Evolutionary conservation across 2,797 vertebrate species (phyloP).

Genomic region (Rhincodon typus): DNA sequence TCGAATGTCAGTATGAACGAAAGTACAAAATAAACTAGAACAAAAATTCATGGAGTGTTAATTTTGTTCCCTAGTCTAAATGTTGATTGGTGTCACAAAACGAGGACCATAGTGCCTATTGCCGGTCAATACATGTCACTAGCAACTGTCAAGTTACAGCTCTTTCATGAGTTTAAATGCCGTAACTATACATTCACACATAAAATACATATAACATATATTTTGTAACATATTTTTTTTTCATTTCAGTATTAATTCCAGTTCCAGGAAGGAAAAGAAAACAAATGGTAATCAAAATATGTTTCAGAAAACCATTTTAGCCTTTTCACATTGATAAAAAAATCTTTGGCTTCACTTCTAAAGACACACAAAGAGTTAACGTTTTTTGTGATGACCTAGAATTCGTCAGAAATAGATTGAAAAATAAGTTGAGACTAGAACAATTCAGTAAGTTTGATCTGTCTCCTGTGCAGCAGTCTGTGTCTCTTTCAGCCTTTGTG

Average conservation of each 20-base stretch:
- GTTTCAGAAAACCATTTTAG: slow-evolving; percentile 12
- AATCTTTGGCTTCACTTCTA: not conserved
- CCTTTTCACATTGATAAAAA: not conserved
- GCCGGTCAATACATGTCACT: not conserved
- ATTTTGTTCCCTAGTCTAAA: not conserved
- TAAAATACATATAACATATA: not conserved
- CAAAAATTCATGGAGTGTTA: not conserved
- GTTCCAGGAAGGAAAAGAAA: not conserved
- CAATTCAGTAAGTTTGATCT: slow-evolving; percentile 38
- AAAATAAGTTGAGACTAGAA: slow-evolving; percentile 38
- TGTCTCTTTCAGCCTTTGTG: slow-evolving; percentile 35
- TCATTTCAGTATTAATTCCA: not conserved
- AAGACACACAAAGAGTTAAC: slow-evolving; percentile 25
- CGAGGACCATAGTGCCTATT: not conserved
- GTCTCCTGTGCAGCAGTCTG: slow-evolving; percentile 33
- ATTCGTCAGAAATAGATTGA: slow-evolving; percentile 33
- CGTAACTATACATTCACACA: not conserved
- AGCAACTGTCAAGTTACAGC: not conserved
- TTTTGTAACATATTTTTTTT: not conserved
- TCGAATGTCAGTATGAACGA: not conserved
- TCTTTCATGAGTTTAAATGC: not conserved
- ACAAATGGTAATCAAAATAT: slow-evolving; percentile 1
- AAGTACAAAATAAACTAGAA: not conserved
- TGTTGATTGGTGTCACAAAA: not conserved
- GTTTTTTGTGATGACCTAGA: slow-evolving; percentile 27